Percentiles rank a stretch among this genome's conserved stretches.
phyloP scores from a whole-genome alignment of 2,888 invertebrate species.

The Pocota personata region DNA sequence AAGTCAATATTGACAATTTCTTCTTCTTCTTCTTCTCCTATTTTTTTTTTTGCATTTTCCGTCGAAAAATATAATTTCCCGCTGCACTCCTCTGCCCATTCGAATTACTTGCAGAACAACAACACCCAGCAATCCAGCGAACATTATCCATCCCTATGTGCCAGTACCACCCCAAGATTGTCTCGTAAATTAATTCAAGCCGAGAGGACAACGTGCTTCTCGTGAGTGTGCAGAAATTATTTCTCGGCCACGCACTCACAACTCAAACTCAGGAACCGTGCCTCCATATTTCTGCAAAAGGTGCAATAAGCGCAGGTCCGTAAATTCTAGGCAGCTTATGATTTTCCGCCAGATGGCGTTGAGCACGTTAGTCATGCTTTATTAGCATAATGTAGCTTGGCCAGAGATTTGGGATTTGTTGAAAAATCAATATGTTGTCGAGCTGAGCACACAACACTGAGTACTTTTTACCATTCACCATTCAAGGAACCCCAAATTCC shows the following conservation, averaged over 20 bases:
- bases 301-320: conserved; percentile 33
- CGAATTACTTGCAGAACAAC: background rate
- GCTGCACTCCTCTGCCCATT: conserved; percentile 1
- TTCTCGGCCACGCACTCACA: conserved; percentile 33
- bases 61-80: background rate
- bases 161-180: conserved; percentile 9
- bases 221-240: conserved; percentile 50
- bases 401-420: background rate
- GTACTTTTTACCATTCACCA: conserved; percentile 32
- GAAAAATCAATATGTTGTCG: conserved; percentile 58
- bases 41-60: background rate
- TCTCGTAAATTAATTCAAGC: conserved; percentile 61
- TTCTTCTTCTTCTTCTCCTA: background rate
- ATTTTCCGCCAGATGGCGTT: conserved; percentile 51
- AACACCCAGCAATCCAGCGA: background rate
- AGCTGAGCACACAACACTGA: conserved; percentile 18
- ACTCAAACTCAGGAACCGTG: background rate
- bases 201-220: conserved; percentile 64
- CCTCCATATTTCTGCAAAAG: conserved; percentile 40
- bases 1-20: conserved; percentile 68
- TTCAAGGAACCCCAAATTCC: background rate
- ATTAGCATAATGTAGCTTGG: background rate
- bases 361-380: conserved; percentile 8
- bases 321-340: background rate
- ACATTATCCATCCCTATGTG: background rate